phyloP scores from a whole-genome alignment of 2,113 vertebrate genomes.

The Macrotis lagotis region DNA sequence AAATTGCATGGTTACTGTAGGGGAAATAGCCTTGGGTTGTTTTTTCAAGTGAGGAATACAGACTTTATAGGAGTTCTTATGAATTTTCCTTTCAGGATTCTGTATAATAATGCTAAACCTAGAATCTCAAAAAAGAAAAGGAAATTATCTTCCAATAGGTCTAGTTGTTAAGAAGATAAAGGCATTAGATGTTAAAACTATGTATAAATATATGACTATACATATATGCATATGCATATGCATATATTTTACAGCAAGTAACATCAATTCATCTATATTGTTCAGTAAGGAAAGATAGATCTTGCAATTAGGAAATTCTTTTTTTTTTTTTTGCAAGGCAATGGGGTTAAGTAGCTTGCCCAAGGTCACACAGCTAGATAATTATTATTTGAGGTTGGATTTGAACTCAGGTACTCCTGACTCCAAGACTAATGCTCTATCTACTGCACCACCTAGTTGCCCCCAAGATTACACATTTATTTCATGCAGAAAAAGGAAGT shows the following conservation, averaged over 20 bases:
- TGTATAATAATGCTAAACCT: neutral
- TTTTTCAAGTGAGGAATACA: neutral
- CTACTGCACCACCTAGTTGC: too few species aligned
- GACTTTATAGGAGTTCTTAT: neutral
- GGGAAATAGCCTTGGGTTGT: neutral
- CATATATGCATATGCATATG: too few species aligned
- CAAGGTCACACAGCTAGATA: too few species aligned
- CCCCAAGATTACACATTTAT: slow-evolving; percentile 27
- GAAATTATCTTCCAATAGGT: neutral
- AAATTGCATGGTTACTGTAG: neutral
- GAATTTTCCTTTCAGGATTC: neutral
- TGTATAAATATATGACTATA: neutral
- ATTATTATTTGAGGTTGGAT: too few species aligned
- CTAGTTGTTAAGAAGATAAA: neutral
- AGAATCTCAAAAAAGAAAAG: neutral
- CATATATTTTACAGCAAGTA: neutral
- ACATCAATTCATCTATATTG: neutral
- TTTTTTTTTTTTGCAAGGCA: too few species aligned
- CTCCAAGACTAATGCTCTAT: too few species aligned
- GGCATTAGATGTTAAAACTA: neutral
- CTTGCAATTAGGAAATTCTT: neutral
- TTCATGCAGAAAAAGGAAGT: slow-evolving; percentile 64
- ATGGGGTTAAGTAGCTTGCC: too few species aligned
- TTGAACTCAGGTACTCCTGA: too few species aligned
- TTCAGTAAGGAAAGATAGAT: neutral